Evolutionary conservation across 2,797 vertebrate species (phyloP).

Genomic region (Sternarchorhynchus goeldii): DNA sequence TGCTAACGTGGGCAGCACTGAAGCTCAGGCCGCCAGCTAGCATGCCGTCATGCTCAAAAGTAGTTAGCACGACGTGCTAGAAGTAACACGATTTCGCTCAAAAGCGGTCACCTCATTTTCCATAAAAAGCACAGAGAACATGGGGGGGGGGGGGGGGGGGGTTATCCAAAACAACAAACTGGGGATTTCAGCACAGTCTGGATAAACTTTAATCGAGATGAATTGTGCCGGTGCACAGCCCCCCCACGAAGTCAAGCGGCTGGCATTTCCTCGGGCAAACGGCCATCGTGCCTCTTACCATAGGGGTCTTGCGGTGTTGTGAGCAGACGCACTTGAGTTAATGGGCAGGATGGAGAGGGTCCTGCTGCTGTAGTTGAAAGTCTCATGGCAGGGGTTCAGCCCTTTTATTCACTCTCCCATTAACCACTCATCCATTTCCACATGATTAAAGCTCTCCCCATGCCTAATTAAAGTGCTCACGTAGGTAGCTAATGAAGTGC

Average conservation of each 20-base stretch:
- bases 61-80: no score
- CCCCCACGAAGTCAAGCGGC: no score
- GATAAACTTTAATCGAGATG: neutral
- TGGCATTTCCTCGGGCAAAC: neutral
- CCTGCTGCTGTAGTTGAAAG: slow-evolving; percentile 42
- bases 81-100: no score
- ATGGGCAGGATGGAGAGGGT: slow-evolving; percentile 32
- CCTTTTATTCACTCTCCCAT: slow-evolving; percentile 31
- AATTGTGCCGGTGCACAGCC: neutral
- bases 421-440: slow-evolving; percentile 26
- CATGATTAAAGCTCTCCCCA: slow-evolving; percentile 28
- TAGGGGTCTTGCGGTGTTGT: slow-evolving; percentile 4
- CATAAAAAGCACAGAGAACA: no score
- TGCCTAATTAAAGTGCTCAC: slow-evolving; percentile 43
- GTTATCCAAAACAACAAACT: no score
- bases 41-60: no score
- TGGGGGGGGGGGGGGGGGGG: no score
- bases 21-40: no score
- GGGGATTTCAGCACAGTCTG: neutral
- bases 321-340: slow-evolving; percentile 23
- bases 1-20: no score
- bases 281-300: neutral
- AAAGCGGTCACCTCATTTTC: no score
- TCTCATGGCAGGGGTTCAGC: slow-evolving; percentile 3
- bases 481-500: slow-evolving; percentile 51